Conservation (phyloP, 2,797 vertebrate genomes). For the Silurus aristotelis region DNA sequence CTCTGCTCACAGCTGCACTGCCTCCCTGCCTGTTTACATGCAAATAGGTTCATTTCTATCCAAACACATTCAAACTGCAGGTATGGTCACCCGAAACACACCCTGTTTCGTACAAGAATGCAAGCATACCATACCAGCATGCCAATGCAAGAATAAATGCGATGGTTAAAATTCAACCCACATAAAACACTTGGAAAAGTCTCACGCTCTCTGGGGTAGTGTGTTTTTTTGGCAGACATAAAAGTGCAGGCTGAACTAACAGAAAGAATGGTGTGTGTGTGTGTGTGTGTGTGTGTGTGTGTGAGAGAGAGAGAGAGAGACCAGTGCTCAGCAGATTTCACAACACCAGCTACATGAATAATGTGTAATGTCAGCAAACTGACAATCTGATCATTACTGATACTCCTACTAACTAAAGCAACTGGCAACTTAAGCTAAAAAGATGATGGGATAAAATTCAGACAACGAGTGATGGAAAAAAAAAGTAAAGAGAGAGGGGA, state of each 20-base stretch:
- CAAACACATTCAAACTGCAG: slow-evolving; percentile 13
- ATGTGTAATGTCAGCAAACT: neutral
- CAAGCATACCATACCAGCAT: neutral
- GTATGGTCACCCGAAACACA: neutral
- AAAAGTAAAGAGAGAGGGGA: neutral
- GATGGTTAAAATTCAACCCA: neutral
- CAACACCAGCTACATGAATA: neutral
- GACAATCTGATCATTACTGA: neutral
- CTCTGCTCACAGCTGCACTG: neutral
- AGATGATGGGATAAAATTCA: neutral
- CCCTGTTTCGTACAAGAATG: neutral
- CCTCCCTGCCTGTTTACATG: neutral
- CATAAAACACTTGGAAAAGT: neutral
- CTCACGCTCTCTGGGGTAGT: neutral
- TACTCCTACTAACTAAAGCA: neutral
- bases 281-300: neutral
- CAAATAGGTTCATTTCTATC: slow-evolving; percentile 1
- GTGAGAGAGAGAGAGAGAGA: neutral
- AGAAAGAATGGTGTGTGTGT: neutral
- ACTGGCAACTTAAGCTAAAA: neutral
- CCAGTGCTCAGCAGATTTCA: neutral
- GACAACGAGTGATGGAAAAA: neutral
- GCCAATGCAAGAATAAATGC: neutral
- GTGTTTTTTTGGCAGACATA: neutral
- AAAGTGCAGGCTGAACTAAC: neutral